Conservation (phyloP, 2,113 vertebrate genomes). For the Bubo scandiacus region DNA sequence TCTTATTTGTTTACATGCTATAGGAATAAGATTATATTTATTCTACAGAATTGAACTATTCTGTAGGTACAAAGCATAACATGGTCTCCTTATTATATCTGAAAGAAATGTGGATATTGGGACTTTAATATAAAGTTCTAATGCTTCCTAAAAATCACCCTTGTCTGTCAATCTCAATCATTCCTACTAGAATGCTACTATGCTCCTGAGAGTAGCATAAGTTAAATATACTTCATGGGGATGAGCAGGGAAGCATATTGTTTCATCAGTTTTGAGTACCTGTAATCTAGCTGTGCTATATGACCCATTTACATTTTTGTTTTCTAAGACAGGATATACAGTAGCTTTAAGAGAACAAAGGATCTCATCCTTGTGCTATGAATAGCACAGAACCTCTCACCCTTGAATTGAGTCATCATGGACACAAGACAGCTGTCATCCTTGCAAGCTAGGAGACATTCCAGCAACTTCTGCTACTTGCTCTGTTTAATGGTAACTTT, state of each 20-base stretch:
- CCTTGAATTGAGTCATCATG: background rate
- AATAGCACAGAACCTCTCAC: background rate
- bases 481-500: background rate
- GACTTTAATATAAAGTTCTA: background rate
- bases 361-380: background rate
- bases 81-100: background rate
- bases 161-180: background rate
- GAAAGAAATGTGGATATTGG: background rate
- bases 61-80: background rate
- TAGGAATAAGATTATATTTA: background rate
- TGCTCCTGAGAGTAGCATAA: background rate
- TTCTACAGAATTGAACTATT: background rate
- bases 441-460: background rate
- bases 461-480: background rate
- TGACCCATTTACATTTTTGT: background rate
- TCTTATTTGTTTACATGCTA: background rate
- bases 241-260: background rate
- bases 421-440: background rate
- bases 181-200: background rate
- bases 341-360: background rate
- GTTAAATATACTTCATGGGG: background rate
- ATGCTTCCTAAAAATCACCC: background rate
- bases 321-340: background rate
- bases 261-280: background rate
- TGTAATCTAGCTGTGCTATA: background rate